Evolutionary conservation across 1,140 invertebrate species (phyloP), one percentile per base, ranked within the genome.

Genomic region (Piezodorus guildinii): DNA sequence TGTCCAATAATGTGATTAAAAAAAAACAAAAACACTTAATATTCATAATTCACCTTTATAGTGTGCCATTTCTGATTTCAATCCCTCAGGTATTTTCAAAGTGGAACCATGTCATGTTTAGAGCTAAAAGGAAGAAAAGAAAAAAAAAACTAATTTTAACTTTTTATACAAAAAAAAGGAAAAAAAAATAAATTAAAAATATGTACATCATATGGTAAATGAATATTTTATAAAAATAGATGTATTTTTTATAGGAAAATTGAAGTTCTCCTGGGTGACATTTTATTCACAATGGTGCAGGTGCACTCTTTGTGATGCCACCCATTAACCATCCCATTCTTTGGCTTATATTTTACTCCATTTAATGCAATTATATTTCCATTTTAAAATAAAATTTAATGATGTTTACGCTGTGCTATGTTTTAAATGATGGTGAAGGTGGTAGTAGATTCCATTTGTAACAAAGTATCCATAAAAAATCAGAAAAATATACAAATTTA

Each of bases 381-480:
- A 56, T 56, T 56, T 56, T 56, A 56, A 19, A 39, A 39, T 9
- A 27, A 56, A 19, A 56, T 56, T 56, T 23, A 19, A 56, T 23
- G 23, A 56, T 25, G 23, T 56, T 56, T 25, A 56, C 19, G 23
- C 52, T 23, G 52, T 56, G 52, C 52, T 25, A 56, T 23, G 52
- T 56, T 56, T 56, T 56, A 49, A 49, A 23, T 56, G 52, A 56
- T 56, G 52, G 52, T 56, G 52, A 56, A 56, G 52, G 52, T 56
- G 52, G 52, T 56, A 56, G 52, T 56, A 56, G 23, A 56, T 56
- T 56, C 52, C 52, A 56, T 56, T 56, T 56, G 52, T 56, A 56
- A 56, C 52, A 56, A 56, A 56, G 52, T 56, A 56, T 56, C 52
- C 52, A 56, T 56, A 56, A 56, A 56, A 56, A 56, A 23, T 52